Base-by-base conservation (phyloP, 2,797 vertebrate genomes). In the Rachycentron canadum region DNA sequence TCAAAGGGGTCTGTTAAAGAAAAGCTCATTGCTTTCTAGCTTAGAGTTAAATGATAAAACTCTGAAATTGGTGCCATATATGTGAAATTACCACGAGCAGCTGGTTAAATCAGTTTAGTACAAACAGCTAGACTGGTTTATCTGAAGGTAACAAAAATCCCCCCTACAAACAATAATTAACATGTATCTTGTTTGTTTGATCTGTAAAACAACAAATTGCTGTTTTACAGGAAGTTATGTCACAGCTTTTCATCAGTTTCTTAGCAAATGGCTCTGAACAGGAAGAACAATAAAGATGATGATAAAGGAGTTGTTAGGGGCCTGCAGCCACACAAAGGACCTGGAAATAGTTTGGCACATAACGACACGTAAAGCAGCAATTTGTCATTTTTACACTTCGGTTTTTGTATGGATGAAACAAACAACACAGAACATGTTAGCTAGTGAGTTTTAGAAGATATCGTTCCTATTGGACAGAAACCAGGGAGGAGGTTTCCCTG, bases 1-100 rank as follows among this genome's bases (percentile, higher is more conserved):
- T 7, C n/a, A 40, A 43, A 84, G 65, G 66, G 55, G 55, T 14
- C 40, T 28, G 8, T 69, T 75, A 52, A 69, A 74, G 65, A 25
- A 66, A 63, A 77, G 28, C 9, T 26, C 5, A 2, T 12, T 3
- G 21, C 23, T 45, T 78, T 78, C 45, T 63, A 61, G 49, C 28
- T 17, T 25, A 59, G 23, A 76, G 45, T 43, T 65, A n/a, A 7
- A 43, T 19, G 23, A 61, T n/a, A n/a, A n/a, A n/a, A n/a, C n/a
- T 10, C 4, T 53, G 26, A 58, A 6, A 11, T 40, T 32, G 43
- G 23, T 65, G 19, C 11, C 5, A 7, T 40, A 25, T 60, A 62
- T 49, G 26, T 57, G 23, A 78, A 50, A 40, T 21, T 26, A 23
- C 14, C 3, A 17, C 21, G n/a, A 55, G 28, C 9, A 40, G 14